Base-by-base conservation (phyloP, 2,888 invertebrate species). In the Apamea crenata region DNA sequence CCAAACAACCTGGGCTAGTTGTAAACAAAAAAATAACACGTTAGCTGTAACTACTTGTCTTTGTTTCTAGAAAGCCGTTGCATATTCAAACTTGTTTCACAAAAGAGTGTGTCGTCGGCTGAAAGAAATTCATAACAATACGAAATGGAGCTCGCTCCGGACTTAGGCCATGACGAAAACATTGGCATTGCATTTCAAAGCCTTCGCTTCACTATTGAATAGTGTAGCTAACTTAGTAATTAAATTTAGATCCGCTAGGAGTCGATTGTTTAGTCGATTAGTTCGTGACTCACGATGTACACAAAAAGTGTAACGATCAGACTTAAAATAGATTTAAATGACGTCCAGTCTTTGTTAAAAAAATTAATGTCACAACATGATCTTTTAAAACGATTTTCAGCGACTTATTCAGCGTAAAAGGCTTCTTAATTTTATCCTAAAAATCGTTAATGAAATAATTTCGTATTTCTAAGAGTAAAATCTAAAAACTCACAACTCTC, bases 41-140 rank as follows among this genome's bases (percentile, higher is more conserved):
- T 87, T 91, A 88, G 84, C 83, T 85, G 86, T 88, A 87, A 85
- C 90, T 89, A 89, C 89, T 90, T 90, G 88, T 87, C 89, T 91
- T 92, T 92, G 91, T 89, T 87, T 88, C 90, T 92, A 92, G 94
- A 94, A 95, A 95, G 93, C 92, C 91, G 88, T 92, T 95, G 92
- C 92, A 95, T 95, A 95, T 95, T 94, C 92, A 93, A 92, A 86
- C 77, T 47, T 81, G 72, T 79, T 80, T 61, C 73, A 87, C 87
- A 87, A 91, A 90, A 85, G 91, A 90, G 92, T 89, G 87, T 73
- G 90, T 90, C 65, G 90, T 86, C 78, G 80, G 71, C 90, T 93
- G 91, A 94, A 94, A 94, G 92, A 94, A 93, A 93, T 93, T 90
- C 84, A 87, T 87, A 92, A 94, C 94, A 94, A 94, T 93, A 90